Conservation (phyloP, 2,888 invertebrate genomes). For the Ochropleura leucogaster region DNA sequence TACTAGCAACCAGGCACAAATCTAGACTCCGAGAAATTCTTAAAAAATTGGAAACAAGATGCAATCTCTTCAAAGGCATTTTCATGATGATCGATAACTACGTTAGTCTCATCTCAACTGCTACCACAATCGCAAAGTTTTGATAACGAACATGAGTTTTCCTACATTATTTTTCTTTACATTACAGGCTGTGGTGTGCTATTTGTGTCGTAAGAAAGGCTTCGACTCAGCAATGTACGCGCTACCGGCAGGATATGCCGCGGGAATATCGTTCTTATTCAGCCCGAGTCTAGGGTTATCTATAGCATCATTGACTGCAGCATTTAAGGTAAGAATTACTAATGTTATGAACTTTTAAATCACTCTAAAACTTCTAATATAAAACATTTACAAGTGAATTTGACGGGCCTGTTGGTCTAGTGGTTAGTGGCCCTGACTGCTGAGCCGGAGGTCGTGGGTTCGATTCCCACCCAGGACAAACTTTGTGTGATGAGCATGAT, state of each 20-base stretch:
- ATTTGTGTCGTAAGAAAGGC: constrained; percentile 82
- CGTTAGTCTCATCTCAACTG: background rate
- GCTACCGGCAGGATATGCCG: constrained; percentile 89
- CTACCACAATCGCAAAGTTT: background rate
- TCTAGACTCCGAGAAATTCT: too few relatives aligned
- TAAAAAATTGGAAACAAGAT: too few relatives aligned
- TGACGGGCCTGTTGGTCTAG: too few relatives aligned
- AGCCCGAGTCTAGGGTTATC: constrained; percentile 88
- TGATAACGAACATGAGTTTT: background rate
- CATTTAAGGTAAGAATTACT: constrained; percentile 87
- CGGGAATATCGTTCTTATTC: constrained; percentile 89
- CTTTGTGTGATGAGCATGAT: too few relatives aligned
- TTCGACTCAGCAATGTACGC: constrained; percentile 85
- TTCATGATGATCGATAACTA: too few relatives aligned
- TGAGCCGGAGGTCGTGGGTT: too few relatives aligned
- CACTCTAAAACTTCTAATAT: background rate
- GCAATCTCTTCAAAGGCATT: too few relatives aligned
- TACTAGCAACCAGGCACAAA: too few relatives aligned
- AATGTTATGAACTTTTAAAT: background rate
- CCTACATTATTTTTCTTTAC: constrained; percentile 19
- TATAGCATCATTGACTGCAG: constrained; percentile 87
- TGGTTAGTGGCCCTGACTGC: too few relatives aligned
- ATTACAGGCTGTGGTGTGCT: constrained; percentile 87
- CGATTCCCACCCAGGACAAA: too few relatives aligned
- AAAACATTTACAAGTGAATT: background rate